These are phyloP conservation scores for Perca flavescens DNA, from an alignment of 2,113 vertebrate species.

Conservation along the genomic window DNA sequence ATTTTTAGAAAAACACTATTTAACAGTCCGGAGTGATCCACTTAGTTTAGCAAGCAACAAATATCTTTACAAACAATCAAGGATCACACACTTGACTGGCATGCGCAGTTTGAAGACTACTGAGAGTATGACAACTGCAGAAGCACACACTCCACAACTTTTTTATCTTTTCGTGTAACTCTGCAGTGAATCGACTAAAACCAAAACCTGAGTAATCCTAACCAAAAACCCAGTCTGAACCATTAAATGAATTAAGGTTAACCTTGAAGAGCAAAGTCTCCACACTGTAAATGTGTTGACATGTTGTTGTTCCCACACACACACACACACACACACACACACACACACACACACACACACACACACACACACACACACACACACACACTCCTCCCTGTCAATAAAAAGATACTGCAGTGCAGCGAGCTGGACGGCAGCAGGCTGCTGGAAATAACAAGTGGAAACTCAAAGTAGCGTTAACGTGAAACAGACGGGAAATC, in stretches of 20 bases:
- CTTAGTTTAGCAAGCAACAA: no score
- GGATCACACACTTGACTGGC: no score
- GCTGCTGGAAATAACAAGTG: constrained; percentile 62
- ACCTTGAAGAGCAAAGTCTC: background rate
- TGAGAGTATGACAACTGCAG: no score
- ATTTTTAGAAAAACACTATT: no score
- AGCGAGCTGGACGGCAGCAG: constrained; percentile 22
- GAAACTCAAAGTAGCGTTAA: constrained; percentile 60
- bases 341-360: no score
- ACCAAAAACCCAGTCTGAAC: background rate
- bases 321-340: background rate
- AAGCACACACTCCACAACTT: no score
- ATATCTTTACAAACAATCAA: no score
- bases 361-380: no score
- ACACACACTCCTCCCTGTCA: constrained; percentile 12
- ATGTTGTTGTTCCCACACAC: background rate
- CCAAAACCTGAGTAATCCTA: background rate
- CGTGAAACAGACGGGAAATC: constrained; percentile 38
- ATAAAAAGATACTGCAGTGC: constrained; percentile 1
- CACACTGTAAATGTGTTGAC: background rate
- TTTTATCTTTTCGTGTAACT: background rate
- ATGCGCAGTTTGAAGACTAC: no score
- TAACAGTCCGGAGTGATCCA: no score
- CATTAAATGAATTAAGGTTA: background rate
- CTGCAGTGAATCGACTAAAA: background rate